phyloP scores from a whole-genome alignment of 2,113 vertebrate genomes.

The Alaudala cheleensis region DNA sequence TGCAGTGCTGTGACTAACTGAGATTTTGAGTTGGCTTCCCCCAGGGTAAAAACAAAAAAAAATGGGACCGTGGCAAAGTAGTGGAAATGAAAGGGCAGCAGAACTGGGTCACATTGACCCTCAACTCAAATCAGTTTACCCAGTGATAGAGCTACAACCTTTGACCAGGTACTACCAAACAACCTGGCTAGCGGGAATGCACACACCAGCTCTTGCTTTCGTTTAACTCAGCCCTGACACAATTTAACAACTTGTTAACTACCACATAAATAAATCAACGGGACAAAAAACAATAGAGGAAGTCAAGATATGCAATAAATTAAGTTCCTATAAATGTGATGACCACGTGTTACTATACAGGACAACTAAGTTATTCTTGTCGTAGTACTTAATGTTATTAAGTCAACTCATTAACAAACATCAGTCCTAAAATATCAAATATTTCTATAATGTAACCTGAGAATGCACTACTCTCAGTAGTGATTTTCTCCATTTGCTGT shows the following conservation, averaged over 20 bases:
- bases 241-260: neutral
- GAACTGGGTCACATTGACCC: neutral
- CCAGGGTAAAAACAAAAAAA: neutral
- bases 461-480: neutral
- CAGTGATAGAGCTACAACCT: neutral
- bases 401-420: neutral
- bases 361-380: neutral
- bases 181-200: neutral
- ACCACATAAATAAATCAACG: neutral
- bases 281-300: neutral
- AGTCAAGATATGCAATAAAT: neutral
- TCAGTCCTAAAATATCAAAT: neutral
- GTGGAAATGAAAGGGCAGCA: neutral
- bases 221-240: neutral
- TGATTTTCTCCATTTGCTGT: neutral
- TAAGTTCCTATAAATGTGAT: neutral
- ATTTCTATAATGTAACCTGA: neutral
- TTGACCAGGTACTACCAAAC: neutral
- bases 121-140: neutral
- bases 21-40: fast-evolving
- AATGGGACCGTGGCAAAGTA: neutral
- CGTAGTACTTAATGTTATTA: neutral
- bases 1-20: neutral
- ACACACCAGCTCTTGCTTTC: neutral
- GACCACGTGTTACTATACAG: neutral